A percentile compares a stretch with the other conserved stretches of the same genome.
Conservation (phyloP, 2,113 vertebrate species). For the Dinomys branickii region DNA sequence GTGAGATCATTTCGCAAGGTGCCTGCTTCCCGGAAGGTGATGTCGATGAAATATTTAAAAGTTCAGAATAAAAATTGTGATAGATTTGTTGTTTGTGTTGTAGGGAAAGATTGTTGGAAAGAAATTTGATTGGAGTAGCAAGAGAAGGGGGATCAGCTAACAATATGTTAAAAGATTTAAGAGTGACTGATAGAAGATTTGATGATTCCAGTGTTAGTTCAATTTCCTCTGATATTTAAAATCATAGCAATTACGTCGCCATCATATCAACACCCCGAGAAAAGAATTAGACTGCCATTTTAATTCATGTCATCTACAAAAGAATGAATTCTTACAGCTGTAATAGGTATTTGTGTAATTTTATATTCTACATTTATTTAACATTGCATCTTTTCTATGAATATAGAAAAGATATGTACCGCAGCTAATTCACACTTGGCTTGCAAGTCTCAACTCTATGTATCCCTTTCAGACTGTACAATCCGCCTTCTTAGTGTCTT, state of each 20-base stretch:
- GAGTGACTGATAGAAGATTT: background rate
- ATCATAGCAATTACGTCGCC: background rate
- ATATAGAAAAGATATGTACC: background rate
- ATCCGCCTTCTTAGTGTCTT: background rate
- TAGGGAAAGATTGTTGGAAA: background rate
- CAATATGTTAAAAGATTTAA: slow-evolving; percentile 2
- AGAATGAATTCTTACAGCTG: background rate
- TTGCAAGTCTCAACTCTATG: background rate
- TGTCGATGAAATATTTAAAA: slow-evolving; percentile 46
- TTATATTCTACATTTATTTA: background rate
- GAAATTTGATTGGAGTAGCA: background rate
- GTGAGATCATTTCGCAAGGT: slow-evolving; percentile 45
- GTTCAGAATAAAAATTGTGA: slow-evolving; percentile 4
- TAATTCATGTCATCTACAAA: background rate
- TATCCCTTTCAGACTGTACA: background rate
- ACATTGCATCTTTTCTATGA: background rate
- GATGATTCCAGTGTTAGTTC: background rate
- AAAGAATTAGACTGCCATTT: background rate
- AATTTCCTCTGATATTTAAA: slow-evolving; percentile 20
- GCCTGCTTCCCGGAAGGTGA: slow-evolving; percentile 1
- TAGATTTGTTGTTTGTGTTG: slow-evolving; percentile 21
- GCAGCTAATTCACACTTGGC: background rate
- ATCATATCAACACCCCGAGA: background rate
- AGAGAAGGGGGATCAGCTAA: background rate
- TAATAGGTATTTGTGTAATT: background rate